A percentile compares a stretch with the other conserved stretches of the same genome.
These are phyloP conservation scores for Pseudorectes ferrugineus DNA, from an alignment of 2,113 vertebrate species.

Conservation along the genomic window DNA sequence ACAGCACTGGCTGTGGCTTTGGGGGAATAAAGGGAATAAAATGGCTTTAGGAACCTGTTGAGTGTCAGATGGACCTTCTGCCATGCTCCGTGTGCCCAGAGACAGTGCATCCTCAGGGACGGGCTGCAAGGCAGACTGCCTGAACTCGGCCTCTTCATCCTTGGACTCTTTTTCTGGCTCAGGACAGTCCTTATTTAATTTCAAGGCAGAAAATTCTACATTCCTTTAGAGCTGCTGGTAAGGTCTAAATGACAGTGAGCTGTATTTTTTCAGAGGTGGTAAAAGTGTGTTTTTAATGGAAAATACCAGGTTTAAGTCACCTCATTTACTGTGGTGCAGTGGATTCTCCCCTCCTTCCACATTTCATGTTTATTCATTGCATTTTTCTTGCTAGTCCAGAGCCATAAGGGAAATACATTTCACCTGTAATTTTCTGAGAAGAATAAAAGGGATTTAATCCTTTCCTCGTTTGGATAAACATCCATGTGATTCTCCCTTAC, in stretches of 20 bases:
- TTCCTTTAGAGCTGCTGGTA: neutral
- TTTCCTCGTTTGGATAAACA: neutral
- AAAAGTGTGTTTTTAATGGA: neutral
- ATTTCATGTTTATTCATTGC: neutral
- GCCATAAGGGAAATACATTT: neutral
- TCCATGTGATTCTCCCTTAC: neutral
- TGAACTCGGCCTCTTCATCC: neutral
- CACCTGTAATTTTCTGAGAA: neutral
- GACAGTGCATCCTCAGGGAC: neutral
- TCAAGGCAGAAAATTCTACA: neutral
- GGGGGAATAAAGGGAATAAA: neutral
- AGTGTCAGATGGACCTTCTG: neutral
- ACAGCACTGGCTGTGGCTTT: neutral
- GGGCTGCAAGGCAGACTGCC: neutral
- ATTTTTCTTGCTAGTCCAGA: neutral
- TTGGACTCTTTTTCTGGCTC: neutral
- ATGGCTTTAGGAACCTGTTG: neutral
- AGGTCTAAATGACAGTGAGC: neutral
- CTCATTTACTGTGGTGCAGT: neutral
- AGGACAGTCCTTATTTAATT: neutral
- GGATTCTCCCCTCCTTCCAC: neutral
- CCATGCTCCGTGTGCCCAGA: neutral
- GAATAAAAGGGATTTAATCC: neutral
- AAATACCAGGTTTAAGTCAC: constrained; percentile 7
- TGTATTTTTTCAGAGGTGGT: constrained; percentile 23